Base-by-base conservation (phyloP, 2,888 invertebrate species). In the Perizoma affinitatum region DNA sequence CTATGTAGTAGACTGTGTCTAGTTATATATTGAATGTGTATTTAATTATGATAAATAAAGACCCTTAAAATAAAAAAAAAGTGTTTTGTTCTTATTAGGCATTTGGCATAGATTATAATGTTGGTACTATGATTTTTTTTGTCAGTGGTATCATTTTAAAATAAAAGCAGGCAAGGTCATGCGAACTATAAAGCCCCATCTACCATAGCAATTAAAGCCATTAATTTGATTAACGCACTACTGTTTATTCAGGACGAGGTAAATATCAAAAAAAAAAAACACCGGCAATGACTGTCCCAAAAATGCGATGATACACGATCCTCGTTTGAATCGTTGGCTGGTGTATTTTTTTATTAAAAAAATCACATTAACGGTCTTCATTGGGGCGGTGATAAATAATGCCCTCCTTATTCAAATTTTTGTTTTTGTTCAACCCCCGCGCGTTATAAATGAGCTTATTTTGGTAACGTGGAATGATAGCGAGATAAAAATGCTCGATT, bases 361-460 rank as follows among this genome's bases (percentile, higher is more conserved):
- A 91, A 91, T 92, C 92, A 91, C 90, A 92, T 92, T 92, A 92
- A 90, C 92, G 87, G 85, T 90, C 89, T 90, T 91, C 91, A 91
- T 91, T 91, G 90, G 92, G 90, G 89, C 90, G 89, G 90, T 82
- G 88, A 92, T 92, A 92, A 92, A 92, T 91, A 90, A 91, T 91
- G 90, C 86, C 80, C 90, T 92, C 90, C 91, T 92, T 92, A 92
- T 92, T 91, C 91, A 92, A 92, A 88, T 91, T 91, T 90, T 90
- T 89, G 87, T 88, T 91, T 89, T 91, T 90, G 90, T 90, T 90
- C 86, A 85, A 82, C 88, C 87, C 86, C 85, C 83, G 80, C 73
- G 74, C 81, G 90, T 91, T 87, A 92, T 92, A 89, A 91, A 92
- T 92, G 91, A 92, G 91, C 90, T 91, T 92, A 92, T 92, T 70